These are phyloP conservation scores for Montipora sp. DNA, from an alignment of 64 coral and sea anemone species.

Conservation along the genomic window DNA sequence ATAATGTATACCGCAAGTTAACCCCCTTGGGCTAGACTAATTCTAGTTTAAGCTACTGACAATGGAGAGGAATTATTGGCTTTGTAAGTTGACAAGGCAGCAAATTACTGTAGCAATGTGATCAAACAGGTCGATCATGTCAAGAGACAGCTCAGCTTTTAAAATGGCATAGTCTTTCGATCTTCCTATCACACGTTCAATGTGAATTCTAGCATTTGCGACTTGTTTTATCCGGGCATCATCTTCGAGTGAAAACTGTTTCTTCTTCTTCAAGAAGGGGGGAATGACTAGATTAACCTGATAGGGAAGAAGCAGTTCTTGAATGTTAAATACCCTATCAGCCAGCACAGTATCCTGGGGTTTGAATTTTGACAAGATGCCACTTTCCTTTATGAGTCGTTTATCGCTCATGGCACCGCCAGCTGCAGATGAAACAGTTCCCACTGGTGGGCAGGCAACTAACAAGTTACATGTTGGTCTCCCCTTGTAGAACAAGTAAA, in stretches of 20 bases:
- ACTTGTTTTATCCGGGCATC: background rate
- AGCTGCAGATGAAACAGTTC: constrained; percentile 41
- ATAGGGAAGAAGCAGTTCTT: constrained; percentile 40
- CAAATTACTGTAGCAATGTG: background rate
- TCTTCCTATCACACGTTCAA: constrained; percentile 7
- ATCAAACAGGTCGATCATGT: constrained; percentile 23
- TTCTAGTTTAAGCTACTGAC: background rate
- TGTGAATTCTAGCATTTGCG: constrained; percentile 21
- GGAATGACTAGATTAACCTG: constrained; percentile 49
- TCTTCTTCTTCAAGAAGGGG: constrained; percentile 3
- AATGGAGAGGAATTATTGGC: background rate
- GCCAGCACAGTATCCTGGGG: constrained; percentile 55
- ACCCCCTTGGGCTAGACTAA: background rate
- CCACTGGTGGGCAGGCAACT: constrained; percentile 51
- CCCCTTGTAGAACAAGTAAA: constrained; percentile 45
- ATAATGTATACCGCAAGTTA: too few relatives aligned
- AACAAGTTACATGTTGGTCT: constrained; percentile 33
- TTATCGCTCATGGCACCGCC: constrained; percentile 62
- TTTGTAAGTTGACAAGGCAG: background rate
- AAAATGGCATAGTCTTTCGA: constrained; percentile 12
- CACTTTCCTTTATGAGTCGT: constrained; percentile 20
- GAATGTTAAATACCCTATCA: constrained; percentile 57
- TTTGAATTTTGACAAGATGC: constrained; percentile 33
- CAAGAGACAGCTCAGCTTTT: background rate
- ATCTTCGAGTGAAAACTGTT: constrained; percentile 8